phyloP scores from a whole-genome alignment of 2,797 vertebrate genomes.

The Cheirogaleus major region DNA sequence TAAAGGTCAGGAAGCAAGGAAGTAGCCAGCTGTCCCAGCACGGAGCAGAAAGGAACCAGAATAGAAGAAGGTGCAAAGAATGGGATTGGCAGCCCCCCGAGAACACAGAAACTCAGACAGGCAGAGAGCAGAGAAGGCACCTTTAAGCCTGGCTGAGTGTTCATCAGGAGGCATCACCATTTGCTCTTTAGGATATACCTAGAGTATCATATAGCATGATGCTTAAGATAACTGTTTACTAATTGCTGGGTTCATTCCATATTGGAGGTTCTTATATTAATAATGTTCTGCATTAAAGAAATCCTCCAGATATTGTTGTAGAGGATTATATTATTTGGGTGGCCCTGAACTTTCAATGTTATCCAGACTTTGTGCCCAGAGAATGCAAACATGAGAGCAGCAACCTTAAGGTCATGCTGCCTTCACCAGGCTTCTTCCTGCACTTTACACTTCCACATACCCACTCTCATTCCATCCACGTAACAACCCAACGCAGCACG shows the following conservation, averaged over 20 bases:
- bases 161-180: neutral
- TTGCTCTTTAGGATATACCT: no score
- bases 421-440: neutral
- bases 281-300: neutral
- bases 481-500: neutral
- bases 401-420: fast-evolving
- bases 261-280: neutral
- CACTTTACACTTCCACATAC: fast-evolving
- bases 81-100: fast-evolving
- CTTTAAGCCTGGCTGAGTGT: neutral
- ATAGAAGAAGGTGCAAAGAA: neutral
- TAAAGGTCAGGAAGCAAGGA: neutral
- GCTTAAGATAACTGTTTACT: neutral
- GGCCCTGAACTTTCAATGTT: neutral
- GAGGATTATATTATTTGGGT: no score
- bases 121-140: neutral
- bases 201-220: fast-evolving
- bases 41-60: neutral
- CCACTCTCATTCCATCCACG: fast-evolving
- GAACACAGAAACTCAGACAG: neutral
- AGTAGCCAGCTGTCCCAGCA: neutral
- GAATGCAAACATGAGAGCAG: neutral
- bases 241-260: neutral
- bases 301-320: neutral
- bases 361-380: neutral